A percentile compares a stretch with the other conserved stretches of the same genome.
Conservation (phyloP, 37 sponge, comb jelly and placozoan species). For the Halichondria panicea region DNA sequence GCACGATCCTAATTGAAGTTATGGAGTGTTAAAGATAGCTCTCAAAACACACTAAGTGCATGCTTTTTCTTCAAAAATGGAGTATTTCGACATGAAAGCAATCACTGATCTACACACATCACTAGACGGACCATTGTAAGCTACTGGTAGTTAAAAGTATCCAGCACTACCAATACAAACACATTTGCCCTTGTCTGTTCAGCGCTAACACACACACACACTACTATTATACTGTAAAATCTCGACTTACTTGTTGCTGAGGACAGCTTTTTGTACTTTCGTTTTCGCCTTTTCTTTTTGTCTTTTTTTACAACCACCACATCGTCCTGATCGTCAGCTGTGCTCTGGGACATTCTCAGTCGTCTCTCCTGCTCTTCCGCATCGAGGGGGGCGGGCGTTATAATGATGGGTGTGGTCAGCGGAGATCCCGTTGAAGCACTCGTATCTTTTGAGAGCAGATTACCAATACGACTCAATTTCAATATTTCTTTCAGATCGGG, state of each 20-base stretch:
- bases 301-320: constrained; percentile 7
- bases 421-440: too few relatives aligned
- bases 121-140: too few relatives aligned
- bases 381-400: neutral
- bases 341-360: constrained; percentile 22
- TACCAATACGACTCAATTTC: too few relatives aligned
- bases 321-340: constrained; percentile 4
- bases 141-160: neutral
- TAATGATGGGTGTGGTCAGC: neutral
- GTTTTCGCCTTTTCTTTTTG: constrained; percentile 14
- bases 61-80: too few relatives aligned
- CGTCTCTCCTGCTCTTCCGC: constrained; percentile 30
- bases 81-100: too few relatives aligned
- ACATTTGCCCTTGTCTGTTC: neutral
- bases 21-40: too few relatives aligned
- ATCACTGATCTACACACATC: too few relatives aligned
- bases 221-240: neutral
- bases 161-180: neutral
- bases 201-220: neutral
- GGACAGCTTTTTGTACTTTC: constrained; percentile 27
- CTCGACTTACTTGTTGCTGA: constrained; percentile 17
- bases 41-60: too few relatives aligned
- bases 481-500: neutral
- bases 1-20: neutral
- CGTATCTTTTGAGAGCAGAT: too few relatives aligned